A percentile compares a stretch with the other conserved stretches of the same genome.
Conservation (phyloP, 2,113 vertebrate genomes). For the Bubo blakistoni region DNA sequence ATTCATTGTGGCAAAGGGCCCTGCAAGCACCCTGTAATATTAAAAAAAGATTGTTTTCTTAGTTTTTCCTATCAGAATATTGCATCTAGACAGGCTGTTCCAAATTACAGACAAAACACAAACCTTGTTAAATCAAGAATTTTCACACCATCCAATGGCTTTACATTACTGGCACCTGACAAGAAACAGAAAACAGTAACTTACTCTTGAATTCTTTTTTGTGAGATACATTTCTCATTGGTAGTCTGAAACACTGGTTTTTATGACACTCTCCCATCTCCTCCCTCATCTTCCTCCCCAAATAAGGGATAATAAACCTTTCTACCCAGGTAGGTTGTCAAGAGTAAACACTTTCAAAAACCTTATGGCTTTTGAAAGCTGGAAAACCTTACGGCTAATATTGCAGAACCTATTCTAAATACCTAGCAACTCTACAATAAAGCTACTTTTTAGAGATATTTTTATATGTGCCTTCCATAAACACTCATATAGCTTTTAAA, state of each 20-base stretch:
- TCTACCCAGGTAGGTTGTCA: not conserved
- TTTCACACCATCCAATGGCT: conserved; percentile 82
- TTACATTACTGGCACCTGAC: conserved; percentile 55
- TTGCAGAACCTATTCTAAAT: not conserved
- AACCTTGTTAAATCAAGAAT: conserved; percentile 87
- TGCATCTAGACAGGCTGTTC: not conserved
- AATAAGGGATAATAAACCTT: not conserved
- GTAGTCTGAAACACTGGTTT: not conserved
- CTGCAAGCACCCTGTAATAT: conserved; percentile 86
- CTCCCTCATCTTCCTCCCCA: not conserved
- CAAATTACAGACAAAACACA: conserved; percentile 35
- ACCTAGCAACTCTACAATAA: not conserved
- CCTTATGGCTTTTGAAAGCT: not conserved
- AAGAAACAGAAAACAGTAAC: conserved; percentile 51
- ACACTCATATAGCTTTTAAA: not conserved
- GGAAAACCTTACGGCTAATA: not conserved
- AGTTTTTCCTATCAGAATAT: not conserved
- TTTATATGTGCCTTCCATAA: not conserved
- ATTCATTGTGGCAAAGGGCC: conserved; percentile 96
- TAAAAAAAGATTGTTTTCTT: not conserved
- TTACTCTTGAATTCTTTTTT: not conserved
- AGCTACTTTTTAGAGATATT: not conserved
- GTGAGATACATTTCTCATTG: not conserved
- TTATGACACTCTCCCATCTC: not conserved
- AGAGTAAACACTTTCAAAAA: not conserved